Evolutionary conservation across 2,113 vertebrate species (phyloP), one percentile per base, ranked within the genome.

Genomic region (Anarhynchus alexandrinus): DNA sequence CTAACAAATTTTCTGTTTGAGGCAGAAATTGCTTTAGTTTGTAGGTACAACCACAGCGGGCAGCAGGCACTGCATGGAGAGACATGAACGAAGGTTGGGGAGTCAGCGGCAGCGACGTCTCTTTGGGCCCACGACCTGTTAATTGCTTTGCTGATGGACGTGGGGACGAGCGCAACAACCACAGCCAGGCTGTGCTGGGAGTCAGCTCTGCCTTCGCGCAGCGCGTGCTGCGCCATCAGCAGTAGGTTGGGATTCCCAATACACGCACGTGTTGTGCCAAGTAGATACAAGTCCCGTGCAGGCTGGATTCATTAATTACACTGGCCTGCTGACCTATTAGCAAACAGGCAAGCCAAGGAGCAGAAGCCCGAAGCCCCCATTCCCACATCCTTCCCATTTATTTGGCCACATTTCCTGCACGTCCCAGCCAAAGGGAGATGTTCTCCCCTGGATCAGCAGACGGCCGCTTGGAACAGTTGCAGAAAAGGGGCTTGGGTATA

Each of bases 241-340:
- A 1, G 27, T 1, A 61, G 32, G 17, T 6, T 52, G 59, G 58
- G 59, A 57, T 38, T 80, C 72, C 57, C 8, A 4, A 2, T 2
- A 54, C 36, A 26, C 2, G 11, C 40, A 10, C 0, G 0, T 20
- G 3, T 29, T 30, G 52, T 49, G 54, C 49, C 49, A 85, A 82
- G 47, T 1, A 36, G 9, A n/a, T 7, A 65, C 6, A 43, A 12
- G 23, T 45, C 29, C 55, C 49, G 13, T 61, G 61, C 61, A 80
- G 74, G 26, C 15, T 79, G 32, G 20, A 23, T 62, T 62, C 58
- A 58, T 43, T 76, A 23, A 43, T 67, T 29, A 21, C 14, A 15
- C 57, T 58, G 40, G 15, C 32, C 40, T 86, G 7, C 5, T 45
- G 43, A 47, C 13, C 49, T 43, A 21, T 9, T 3, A 81, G 19